A percentile compares a stretch with the other conserved stretches of the same genome.
Evolutionary conservation across 1,140 invertebrate genomes (phyloP).

Genomic region (Magallana gigas): DNA sequence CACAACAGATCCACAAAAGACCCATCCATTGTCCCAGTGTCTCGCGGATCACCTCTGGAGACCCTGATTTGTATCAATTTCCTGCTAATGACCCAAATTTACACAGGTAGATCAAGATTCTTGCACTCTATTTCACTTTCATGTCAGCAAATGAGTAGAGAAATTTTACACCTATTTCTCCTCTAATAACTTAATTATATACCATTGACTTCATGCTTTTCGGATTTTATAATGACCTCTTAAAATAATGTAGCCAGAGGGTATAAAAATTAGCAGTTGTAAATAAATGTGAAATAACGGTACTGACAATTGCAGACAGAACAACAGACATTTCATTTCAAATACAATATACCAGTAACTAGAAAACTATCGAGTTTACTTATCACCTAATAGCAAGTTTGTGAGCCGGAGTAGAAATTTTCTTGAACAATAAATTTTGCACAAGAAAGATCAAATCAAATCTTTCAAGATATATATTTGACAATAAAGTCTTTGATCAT

Average conservation of each 20-base stretch:
- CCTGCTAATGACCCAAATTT: conserved; percentile 30
- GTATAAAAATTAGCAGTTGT: background rate
- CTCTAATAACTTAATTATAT: background rate
- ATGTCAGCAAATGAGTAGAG: background rate
- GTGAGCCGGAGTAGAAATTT: no score
- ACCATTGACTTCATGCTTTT: background rate
- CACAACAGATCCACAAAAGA: background rate
- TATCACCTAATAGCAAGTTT: no score
- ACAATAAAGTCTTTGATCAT: no score
- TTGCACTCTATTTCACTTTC: background rate
- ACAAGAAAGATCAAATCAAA: no score
- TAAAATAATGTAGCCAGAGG: background rate
- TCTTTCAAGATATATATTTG: no score
- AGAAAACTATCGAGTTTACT: no score
- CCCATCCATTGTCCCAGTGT: conserved; percentile 1
- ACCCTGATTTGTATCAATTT: background rate
- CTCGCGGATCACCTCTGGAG: background rate
- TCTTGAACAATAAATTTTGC: no score
- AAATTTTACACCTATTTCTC: conserved; percentile 15
- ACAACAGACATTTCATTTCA: background rate
- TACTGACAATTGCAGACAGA: background rate
- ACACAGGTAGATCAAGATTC: background rate
- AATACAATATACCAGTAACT: no score
- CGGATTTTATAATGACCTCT: background rate
- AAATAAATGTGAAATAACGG: no score